Conservation (phyloP, 2,113 vertebrate genomes). For the Bubo scandiacus region DNA sequence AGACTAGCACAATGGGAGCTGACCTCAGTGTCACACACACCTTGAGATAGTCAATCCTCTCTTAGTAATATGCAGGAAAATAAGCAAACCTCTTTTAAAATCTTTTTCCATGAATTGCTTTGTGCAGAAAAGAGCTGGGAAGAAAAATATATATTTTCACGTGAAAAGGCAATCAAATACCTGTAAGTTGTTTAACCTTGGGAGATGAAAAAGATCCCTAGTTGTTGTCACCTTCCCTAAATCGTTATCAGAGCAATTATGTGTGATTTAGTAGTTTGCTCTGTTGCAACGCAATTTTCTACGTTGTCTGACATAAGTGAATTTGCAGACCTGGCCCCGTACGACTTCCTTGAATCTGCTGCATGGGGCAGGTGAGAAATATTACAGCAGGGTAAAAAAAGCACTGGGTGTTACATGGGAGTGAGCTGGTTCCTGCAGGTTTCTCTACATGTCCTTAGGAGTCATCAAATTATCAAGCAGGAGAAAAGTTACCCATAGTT, state of each 20-base stretch:
- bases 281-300: neutral
- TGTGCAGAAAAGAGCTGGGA: neutral
- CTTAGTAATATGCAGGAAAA: neutral
- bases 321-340: neutral
- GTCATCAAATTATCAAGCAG: neutral
- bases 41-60: neutral
- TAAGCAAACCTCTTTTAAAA: neutral
- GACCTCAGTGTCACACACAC: neutral
- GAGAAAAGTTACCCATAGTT: neutral
- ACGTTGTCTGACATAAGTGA: neutral
- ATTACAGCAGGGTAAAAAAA: neutral
- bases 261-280: conserved; percentile 30
- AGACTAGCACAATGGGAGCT: neutral
- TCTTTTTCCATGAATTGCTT: accelerated
- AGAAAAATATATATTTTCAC: neutral
- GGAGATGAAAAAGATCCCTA: neutral
- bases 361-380: conserved; percentile 4
- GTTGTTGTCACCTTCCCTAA: neutral
- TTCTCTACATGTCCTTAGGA: neutral
- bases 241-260: neutral
- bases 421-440: neutral
- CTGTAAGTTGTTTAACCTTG: neutral
- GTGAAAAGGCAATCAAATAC: neutral
- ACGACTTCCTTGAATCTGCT: neutral
- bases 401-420: neutral